phyloP scores from a whole-genome alignment of 2,797 vertebrate genomes.

The Pseudochirops corinnae region DNA sequence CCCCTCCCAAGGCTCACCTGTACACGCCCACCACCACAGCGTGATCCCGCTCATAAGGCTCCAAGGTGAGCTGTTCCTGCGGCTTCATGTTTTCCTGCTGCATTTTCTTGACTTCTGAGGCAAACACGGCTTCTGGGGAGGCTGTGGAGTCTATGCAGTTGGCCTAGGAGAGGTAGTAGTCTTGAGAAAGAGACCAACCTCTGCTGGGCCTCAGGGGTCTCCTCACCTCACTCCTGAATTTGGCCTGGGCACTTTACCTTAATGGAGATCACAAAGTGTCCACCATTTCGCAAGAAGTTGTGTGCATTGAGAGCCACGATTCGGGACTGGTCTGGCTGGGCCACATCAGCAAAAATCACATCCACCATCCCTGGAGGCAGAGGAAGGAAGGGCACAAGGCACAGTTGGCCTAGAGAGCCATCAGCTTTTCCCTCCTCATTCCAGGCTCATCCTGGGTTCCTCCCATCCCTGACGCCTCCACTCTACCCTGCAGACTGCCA shows the following conservation, averaged over 20 bases:
- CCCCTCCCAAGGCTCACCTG: constrained; percentile 85
- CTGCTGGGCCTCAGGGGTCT: not conserved
- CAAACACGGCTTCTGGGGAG: constrained; percentile 93
- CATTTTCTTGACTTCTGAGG: constrained; percentile 95
- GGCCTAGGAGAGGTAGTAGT: constrained; percentile 83
- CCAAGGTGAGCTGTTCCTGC: constrained; percentile 94
- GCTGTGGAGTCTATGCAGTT: constrained; percentile 97
- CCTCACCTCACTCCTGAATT: constrained; percentile 73
- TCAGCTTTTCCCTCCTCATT: too few species aligned
- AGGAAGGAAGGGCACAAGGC: not conserved
- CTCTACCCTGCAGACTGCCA: not conserved
- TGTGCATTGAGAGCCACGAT: constrained; percentile 96
- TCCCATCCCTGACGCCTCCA: not conserved
- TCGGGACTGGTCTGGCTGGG: constrained; percentile 95
- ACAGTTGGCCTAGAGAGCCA: not conserved
- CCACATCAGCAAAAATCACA: constrained; percentile 96
- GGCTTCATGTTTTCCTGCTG: constrained; percentile 95
- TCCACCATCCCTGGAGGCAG: constrained; percentile 93
- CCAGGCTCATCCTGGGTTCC: too few species aligned
- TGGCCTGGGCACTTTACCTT: constrained; percentile 86
- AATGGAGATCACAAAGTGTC: constrained; percentile 96
- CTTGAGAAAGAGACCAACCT: not conserved
- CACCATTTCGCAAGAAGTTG: constrained; percentile 94
- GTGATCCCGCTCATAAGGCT: constrained; percentile 95
- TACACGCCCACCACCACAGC: constrained; percentile 95